These are phyloP conservation scores for Nebria ingens DNA, from an alignment of 1,140 invertebrate genomes.

Conservation along the genomic window DNA sequence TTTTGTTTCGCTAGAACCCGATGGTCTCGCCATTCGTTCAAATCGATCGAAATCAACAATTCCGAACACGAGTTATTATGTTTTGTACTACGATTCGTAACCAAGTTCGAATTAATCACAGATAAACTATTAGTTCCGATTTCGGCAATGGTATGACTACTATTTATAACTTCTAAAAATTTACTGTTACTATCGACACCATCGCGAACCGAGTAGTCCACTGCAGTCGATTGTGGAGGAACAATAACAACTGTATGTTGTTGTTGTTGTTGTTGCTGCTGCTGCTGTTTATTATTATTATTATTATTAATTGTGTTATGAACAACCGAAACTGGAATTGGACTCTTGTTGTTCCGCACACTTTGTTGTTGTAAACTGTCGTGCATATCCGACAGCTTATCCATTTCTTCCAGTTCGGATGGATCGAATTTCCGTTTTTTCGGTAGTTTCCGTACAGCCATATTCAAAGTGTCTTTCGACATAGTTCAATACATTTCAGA, in stretches of 20 bases:
- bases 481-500: not conserved
- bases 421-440: conserved; percentile 84
- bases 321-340: conserved; percentile 29
- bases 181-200: not conserved
- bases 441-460: conserved; percentile 58
- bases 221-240: conserved; percentile 46
- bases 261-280: conserved; percentile 33
- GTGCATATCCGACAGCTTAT: not conserved
- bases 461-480: conserved; percentile 21
- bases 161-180: not conserved
- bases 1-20: conserved; percentile 77
- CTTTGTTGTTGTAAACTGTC: not conserved
- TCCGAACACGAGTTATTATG: conserved; percentile 12
- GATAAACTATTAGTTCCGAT: conserved; percentile 7
- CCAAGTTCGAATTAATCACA: conserved; percentile 10
- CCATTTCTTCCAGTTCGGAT: conserved; percentile 61
- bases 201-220: conserved; percentile 45
- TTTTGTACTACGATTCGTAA: conserved; percentile 12
- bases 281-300: no score
- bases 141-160: not conserved
- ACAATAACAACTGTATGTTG: conserved; percentile 34
- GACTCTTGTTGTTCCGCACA: conserved; percentile 13
- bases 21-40: conserved; percentile 85
- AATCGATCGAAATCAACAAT: conserved; percentile 45
- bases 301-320: conserved; percentile 19